phyloP scores from a whole-genome alignment of 2,888 invertebrate species.

The Melanotus villosus region DNA sequence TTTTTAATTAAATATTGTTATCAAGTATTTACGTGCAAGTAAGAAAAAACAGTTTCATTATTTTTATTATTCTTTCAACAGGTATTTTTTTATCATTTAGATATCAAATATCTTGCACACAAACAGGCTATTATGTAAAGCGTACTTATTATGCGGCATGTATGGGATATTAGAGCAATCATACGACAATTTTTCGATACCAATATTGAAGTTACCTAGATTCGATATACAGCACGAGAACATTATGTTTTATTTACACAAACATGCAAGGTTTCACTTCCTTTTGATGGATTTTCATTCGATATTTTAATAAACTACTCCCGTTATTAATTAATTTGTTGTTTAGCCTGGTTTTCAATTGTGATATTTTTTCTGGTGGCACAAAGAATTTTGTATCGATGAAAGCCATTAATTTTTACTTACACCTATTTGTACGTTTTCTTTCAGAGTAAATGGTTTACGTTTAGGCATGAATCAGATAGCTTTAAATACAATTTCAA shows the following conservation, averaged over 20 bases:
- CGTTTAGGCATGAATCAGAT: no score
- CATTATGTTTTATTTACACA: neutral
- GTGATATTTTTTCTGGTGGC: no score
- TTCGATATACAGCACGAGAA: slow-evolving; percentile 5
- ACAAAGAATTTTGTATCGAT: no score
- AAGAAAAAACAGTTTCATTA: neutral
- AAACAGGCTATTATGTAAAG: slow-evolving; percentile 19
- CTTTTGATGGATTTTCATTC: neutral
- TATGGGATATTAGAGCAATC: neutral
- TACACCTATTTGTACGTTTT: no score
- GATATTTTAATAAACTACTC: neutral
- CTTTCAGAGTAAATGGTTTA: no score
- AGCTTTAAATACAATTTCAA: no score
- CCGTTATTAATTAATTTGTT: neutral
- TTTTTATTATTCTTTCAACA: slow-evolving; percentile 14
- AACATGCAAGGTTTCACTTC: neutral
- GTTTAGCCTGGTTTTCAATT: no score
- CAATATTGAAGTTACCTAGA: slow-evolving; percentile 12
- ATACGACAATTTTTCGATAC: neutral
- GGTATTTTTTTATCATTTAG: slow-evolving; percentile 9
- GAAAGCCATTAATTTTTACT: no score
- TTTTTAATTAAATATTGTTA: slow-evolving; percentile 2
- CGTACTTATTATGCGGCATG: slow-evolving; percentile 11
- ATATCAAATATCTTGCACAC: slow-evolving; percentile 21
- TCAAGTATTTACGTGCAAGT: neutral